phyloP scores from a whole-genome alignment of 2,888 invertebrate species.

The Erpobdella octoculata region DNA sequence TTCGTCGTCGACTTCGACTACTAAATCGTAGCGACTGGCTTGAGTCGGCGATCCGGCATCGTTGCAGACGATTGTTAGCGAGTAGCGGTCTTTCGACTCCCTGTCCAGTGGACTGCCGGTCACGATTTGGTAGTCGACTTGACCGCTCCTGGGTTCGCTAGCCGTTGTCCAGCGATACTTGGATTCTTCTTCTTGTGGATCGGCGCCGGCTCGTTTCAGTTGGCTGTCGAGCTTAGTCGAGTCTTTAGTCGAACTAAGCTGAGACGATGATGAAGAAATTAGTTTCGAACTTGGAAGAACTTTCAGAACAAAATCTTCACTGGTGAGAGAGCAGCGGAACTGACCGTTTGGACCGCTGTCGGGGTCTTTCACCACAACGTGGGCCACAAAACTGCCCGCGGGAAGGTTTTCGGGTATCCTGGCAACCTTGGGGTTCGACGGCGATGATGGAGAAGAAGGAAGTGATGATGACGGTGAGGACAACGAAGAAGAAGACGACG shows the following conservation, averaged over 20 bases:
- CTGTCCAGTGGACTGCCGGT: slow-evolving; percentile 33
- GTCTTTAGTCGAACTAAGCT: background rate
- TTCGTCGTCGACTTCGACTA: slow-evolving; percentile 31
- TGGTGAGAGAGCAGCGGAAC: slow-evolving; percentile 60
- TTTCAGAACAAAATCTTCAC: slow-evolving; percentile 22
- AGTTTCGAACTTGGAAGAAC: background rate
- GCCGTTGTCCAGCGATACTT: background rate
- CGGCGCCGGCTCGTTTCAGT: background rate
- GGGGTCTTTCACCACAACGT: slow-evolving; percentile 67
- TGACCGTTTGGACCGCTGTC: slow-evolving; percentile 75
- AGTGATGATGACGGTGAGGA: slow-evolving; percentile 5
- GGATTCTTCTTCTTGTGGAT: background rate
- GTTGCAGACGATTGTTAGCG: slow-evolving; percentile 11
- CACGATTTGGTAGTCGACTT: slow-evolving; percentile 33
- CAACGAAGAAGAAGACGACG: background rate
- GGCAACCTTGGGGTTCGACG: slow-evolving; percentile 48
- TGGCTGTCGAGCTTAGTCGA: background rate
- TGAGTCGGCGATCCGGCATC: slow-evolving; percentile 31
- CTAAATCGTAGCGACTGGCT: slow-evolving; percentile 26
- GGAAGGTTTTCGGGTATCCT: slow-evolving; percentile 70
- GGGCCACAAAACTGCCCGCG: slow-evolving; percentile 66
- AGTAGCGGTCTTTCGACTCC: slow-evolving; percentile 28
- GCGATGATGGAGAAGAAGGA: background rate
- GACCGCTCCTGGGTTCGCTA: background rate
- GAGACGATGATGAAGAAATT: background rate